Percentiles rank a stretch among this genome's conserved stretches.
Conservation (phyloP, 2,888 invertebrate genomes). For the Ichneumon xanthorius region DNA sequence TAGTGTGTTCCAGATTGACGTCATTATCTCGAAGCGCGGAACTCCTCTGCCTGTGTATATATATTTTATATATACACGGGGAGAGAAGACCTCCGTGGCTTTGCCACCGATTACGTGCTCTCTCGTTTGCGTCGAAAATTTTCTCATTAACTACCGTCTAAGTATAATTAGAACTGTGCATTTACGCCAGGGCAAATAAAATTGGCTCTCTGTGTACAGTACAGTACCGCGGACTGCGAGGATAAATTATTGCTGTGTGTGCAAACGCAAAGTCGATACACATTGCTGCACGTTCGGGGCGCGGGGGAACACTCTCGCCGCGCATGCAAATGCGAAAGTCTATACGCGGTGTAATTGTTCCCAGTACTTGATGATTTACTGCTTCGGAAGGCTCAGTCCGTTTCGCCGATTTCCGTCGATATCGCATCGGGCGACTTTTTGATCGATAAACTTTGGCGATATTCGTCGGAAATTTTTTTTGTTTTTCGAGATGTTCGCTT, state of each 20-base stretch:
- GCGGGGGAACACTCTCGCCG: neutral
- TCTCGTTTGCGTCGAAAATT: slow-evolving; percentile 18
- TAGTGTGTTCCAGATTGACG: slow-evolving; percentile 65
- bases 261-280: neutral
- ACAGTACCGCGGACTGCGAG: neutral
- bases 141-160: slow-evolving; percentile 28
- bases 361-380: slow-evolving; percentile 53
- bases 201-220: neutral
- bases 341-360: slow-evolving; percentile 51
- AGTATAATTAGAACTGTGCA: slow-evolving; percentile 4
- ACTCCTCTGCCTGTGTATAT: slow-evolving; percentile 29
- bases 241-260: slow-evolving; percentile 21
- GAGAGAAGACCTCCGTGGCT: slow-evolving; percentile 5
- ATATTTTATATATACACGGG: neutral
- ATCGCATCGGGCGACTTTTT: neutral
- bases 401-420: slow-evolving; percentile 10
- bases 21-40: slow-evolving; percentile 40
- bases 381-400: slow-evolving; percentile 4
- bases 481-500: too few relatives aligned
- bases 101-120: slow-evolving; percentile 20
- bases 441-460: too few relatives aligned
- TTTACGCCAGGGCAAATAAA: neutral
- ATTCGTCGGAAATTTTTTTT: too few relatives aligned
- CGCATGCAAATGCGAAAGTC: slow-evolving; percentile 36
- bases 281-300: slow-evolving; percentile 6